A percentile compares a stretch with the other conserved stretches of the same genome.
Conservation (phyloP, 2,113 vertebrate species). For the Microcebus tavaratra region DNA sequence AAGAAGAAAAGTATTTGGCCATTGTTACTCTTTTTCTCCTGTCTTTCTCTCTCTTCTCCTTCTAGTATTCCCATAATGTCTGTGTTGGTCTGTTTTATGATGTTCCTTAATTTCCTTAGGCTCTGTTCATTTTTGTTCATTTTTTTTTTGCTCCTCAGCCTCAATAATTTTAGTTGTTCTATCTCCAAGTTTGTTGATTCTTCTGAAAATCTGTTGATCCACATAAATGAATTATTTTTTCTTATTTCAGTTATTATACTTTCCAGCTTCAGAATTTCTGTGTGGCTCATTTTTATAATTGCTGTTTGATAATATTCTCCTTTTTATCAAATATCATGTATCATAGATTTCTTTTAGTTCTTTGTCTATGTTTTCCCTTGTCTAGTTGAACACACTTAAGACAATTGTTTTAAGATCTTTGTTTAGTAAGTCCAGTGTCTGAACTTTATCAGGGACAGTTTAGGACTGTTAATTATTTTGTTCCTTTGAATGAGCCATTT, state of each 20-base stretch:
- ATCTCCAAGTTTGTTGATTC: background rate
- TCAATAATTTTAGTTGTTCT: background rate
- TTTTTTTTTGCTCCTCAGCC: background rate
- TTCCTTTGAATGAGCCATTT: background rate
- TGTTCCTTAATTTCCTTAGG: background rate
- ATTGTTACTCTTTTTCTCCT: background rate
- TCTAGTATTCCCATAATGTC: rapidly evolving
- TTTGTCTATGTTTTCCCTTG: background rate
- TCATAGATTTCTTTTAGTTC: background rate
- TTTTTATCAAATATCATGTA: background rate
- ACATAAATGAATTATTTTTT: background rate
- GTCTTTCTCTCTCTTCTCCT: background rate
- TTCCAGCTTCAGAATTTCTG: background rate
- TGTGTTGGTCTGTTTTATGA: background rate
- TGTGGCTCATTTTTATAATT: background rate
- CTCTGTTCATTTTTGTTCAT: background rate
- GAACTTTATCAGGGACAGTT: background rate
- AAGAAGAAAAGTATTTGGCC: background rate
- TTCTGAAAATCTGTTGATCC: background rate
- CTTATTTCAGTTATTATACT: background rate
- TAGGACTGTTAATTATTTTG: background rate
- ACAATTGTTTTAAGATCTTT: background rate
- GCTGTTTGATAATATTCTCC: background rate
- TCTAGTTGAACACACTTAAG: background rate
- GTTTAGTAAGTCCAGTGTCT: background rate